Evolutionary conservation across 2,113 vertebrate genomes (phyloP).

Genomic region (Eretmodus cyanostictus): DNA sequence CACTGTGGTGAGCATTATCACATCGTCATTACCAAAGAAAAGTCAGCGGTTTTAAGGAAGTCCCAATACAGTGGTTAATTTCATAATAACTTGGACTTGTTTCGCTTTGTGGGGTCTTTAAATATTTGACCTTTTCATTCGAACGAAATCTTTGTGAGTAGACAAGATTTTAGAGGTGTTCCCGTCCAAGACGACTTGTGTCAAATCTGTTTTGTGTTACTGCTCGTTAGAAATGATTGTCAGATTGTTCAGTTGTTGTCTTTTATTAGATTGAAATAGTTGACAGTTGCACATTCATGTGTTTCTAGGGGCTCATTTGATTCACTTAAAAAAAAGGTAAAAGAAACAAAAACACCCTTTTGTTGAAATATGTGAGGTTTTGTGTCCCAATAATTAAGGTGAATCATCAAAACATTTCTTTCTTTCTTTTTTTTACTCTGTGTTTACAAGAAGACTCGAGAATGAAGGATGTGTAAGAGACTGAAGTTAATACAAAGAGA

Average conservation of each 20-base stretch:
- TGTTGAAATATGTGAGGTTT: not conserved
- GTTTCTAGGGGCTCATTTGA: not conserved
- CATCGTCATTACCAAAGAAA: not conserved
- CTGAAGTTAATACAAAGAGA: not conserved
- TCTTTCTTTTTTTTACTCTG: not conserved
- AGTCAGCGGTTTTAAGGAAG: not conserved
- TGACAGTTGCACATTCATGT: not conserved
- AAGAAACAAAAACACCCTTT: not conserved
- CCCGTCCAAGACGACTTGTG: not conserved
- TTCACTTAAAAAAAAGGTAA: not conserved
- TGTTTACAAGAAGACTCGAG: slow-evolving; percentile 15
- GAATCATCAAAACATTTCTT: not conserved
- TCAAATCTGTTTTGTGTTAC: not conserved
- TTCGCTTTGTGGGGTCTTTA: slow-evolving; percentile 19
- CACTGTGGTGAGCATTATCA: not conserved
- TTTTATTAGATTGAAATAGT: not conserved
- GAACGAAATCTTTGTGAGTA: not conserved
- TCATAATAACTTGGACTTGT: not conserved
- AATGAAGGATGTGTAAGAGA: slow-evolving; percentile 9
- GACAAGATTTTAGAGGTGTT: not conserved
- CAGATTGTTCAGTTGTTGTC: not conserved
- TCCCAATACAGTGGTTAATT: not conserved
- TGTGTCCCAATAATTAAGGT: not conserved
- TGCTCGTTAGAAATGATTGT: not conserved
- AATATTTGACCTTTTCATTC: not conserved